phyloP scores from a whole-genome alignment of 2,888 invertebrate species.

The Eulithis testata region DNA sequence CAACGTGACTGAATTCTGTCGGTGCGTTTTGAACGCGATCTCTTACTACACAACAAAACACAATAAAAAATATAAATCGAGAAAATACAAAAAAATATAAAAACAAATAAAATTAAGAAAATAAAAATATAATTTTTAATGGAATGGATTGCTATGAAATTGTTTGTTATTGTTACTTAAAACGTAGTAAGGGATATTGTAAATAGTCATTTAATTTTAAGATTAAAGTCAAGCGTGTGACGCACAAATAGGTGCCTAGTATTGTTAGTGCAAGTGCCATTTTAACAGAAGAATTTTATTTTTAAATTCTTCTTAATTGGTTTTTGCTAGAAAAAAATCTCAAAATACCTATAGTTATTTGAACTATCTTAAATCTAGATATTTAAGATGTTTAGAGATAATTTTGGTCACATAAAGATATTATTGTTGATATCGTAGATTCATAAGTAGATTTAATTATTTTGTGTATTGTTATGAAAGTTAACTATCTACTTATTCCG shows the following conservation, averaged over 20 bases:
- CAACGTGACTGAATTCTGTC: slow-evolving; percentile 65
- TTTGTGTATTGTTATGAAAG: too few species aligned
- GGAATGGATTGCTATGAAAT: slow-evolving; percentile 55
- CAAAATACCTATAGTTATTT: slow-evolving; percentile 47
- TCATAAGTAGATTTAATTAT: too few species aligned
- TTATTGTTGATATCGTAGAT: slow-evolving; percentile 4
- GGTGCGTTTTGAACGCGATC: slow-evolving; percentile 72
- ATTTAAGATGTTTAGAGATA: slow-evolving; percentile 32
- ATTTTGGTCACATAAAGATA: slow-evolving; percentile 37
- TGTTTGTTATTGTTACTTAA: slow-evolving; percentile 49
- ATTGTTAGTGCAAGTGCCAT: slow-evolving; percentile 70
- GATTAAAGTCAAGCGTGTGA: slow-evolving; percentile 62
- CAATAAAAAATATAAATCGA: slow-evolving; percentile 38
- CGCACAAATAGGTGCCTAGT: slow-evolving; percentile 66
- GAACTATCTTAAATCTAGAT: slow-evolving; percentile 46
- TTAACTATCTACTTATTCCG: too few species aligned
- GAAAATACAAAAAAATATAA: slow-evolving; percentile 35
- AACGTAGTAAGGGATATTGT: slow-evolving; percentile 63
- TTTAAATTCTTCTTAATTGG: slow-evolving; percentile 61
- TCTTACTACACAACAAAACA: slow-evolving; percentile 56
- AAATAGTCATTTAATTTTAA: slow-evolving; percentile 55
- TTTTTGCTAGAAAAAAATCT: slow-evolving; percentile 60
- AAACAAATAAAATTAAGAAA: slow-evolving; percentile 44
- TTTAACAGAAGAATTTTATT: slow-evolving; percentile 58
- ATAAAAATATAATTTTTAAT: slow-evolving; percentile 52